Evolutionary conservation across 2,888 invertebrate species (phyloP).

Genomic region (Melanostoma scalare): DNA sequence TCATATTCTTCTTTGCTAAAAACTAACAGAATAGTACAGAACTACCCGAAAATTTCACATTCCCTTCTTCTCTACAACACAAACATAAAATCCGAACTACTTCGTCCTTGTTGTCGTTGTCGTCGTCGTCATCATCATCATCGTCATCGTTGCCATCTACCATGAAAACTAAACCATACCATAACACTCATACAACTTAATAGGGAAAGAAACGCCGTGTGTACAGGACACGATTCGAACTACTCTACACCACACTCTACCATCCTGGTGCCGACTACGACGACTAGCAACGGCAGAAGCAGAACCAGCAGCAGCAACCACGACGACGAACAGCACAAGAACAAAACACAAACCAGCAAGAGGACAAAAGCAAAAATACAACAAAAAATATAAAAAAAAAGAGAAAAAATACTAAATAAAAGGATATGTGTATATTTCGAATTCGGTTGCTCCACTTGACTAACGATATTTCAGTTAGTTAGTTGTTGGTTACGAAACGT

Average conservation of each 20-base stretch:
- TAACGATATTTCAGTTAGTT: conserved; percentile 73
- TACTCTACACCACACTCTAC: conserved; percentile 50
- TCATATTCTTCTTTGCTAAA: conserved; percentile 69
- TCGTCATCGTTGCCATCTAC: conserved; percentile 69
- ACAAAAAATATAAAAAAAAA: conserved; percentile 22
- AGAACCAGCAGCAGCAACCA: conserved; percentile 61
- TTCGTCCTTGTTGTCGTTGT: conserved; percentile 43
- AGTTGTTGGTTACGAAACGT: conserved; percentile 73
- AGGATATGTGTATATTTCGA: conserved; percentile 71
- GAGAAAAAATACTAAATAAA: conserved; percentile 46
- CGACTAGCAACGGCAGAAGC: conserved; percentile 46
- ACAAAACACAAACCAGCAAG: conserved; percentile 65
- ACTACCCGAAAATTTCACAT: conserved; percentile 50
- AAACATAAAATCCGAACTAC: conserved; percentile 54
- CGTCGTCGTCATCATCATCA: conserved; percentile 58
- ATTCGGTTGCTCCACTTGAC: conserved; percentile 73
- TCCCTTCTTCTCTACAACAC: conserved; percentile 50
- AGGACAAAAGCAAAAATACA: conserved; percentile 59
- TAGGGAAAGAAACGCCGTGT: conserved; percentile 64
- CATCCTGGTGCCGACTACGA: conserved; percentile 62
- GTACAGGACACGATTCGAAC: conserved; percentile 52
- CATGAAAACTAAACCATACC: conserved; percentile 72
- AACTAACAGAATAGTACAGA: conserved; percentile 60
- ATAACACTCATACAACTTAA: conserved; percentile 70
- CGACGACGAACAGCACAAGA: conserved; percentile 70